phyloP scores from a whole-genome alignment of 1,140 invertebrate genomes.

The Macrobrachium nipponense region DNA sequence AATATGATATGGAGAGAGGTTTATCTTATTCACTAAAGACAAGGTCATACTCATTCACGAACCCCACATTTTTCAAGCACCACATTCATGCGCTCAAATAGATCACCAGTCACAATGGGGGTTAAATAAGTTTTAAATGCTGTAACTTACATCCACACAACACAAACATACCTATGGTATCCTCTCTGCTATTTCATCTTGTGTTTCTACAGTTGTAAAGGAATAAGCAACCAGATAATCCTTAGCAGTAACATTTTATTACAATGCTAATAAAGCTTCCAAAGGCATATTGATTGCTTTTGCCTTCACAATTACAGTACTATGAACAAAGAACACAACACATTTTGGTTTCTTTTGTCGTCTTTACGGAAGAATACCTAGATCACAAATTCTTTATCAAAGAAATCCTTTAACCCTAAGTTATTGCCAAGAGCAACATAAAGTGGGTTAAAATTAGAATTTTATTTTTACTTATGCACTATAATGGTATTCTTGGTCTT shows the following conservation, averaged over 20 bases:
- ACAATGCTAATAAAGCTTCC: neutral
- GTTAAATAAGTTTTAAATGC: neutral
- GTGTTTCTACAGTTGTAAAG: constrained; percentile 45
- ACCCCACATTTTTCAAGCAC: neutral
- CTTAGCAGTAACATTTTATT: neutral
- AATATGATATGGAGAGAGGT: constrained; percentile 33
- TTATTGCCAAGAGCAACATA: too few species aligned
- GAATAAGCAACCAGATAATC: constrained; percentile 28
- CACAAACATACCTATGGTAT: neutral
- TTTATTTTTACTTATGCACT: too few species aligned
- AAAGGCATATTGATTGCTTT: constrained; percentile 32
- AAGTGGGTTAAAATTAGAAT: too few species aligned
- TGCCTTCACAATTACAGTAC: constrained; percentile 37
- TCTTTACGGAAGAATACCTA: neutral
- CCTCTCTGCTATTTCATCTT: constrained; percentile 20
- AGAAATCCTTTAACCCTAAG: neutral
- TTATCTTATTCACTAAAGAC: neutral
- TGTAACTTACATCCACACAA: neutral
- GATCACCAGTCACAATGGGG: neutral
- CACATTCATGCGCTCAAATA: neutral
- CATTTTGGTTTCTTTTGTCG: constrained; percentile 10
- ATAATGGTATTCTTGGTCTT: too few species aligned
- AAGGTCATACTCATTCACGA: neutral
- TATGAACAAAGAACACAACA: constrained; percentile 13
- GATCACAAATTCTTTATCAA: neutral